Percentiles rank a stretch among this genome's conserved stretches.
Evolutionary conservation across 2,113 vertebrate genomes (phyloP).

Genomic region (Brienomyrus brachyistius): DNA sequence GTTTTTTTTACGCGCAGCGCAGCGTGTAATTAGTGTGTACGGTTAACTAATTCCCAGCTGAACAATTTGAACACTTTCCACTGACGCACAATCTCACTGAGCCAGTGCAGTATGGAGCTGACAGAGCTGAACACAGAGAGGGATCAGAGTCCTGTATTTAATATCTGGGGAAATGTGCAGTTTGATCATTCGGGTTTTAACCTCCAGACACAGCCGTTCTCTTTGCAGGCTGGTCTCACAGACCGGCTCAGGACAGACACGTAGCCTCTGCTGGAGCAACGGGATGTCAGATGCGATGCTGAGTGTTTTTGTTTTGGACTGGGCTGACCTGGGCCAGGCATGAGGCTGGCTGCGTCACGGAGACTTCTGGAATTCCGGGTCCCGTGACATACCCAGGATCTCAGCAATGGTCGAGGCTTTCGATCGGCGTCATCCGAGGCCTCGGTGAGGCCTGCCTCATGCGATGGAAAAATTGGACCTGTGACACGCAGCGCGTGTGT

Average conservation of each 20-base stretch:
- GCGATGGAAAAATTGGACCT: slow-evolving; percentile 21
- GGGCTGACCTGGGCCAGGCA: not conserved
- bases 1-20: not conserved
- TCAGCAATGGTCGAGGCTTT: not conserved
- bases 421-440: not conserved
- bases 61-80: slow-evolving; percentile 9
- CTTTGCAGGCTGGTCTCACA: not conserved
- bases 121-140: not conserved
- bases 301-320: slow-evolving; percentile 10
- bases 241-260: not conserved
- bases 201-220: not conserved
- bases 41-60: slow-evolving; percentile 15
- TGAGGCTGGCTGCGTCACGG: not conserved
- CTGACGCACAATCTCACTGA: not conserved
- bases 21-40: slow-evolving; percentile 9
- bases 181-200: not conserved
- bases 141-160: not conserved
- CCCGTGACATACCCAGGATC: not conserved
- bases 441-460: not conserved
- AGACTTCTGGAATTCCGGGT: not conserved
- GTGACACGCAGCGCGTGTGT: slow-evolving; percentile 13
- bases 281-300: not conserved
- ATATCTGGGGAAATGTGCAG: not conserved
- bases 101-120: not conserved
- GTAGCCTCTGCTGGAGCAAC: not conserved